Base-by-base conservation (phyloP, 2,113 vertebrate species). In the Eonycteris spelaea region DNA sequence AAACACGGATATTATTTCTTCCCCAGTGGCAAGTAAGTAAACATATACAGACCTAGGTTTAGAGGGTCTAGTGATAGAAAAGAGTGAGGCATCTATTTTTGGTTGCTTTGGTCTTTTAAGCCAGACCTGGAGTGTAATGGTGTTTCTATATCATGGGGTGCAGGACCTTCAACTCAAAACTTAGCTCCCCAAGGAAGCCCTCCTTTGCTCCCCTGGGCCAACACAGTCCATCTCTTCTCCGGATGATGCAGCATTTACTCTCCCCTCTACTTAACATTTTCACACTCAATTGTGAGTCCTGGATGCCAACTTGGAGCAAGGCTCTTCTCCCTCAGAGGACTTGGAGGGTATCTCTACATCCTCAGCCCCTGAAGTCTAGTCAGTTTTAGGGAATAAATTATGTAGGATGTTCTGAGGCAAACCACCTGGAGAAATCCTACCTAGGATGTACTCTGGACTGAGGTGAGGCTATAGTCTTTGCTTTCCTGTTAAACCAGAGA, bases 271-370 rank as follows among this genome's bases (percentile, higher is more conserved):
- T 15, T 74, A 28, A 38, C 35, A 5, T 26, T 85, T 92, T 65
- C 38, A 7, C 4, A 0, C 6, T 35, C 71, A 30, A 18, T 4
- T 5, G 13, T 68, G 35, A 53, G 38, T 71, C 30, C 40, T 40
- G n/a, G 53, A 48, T 15, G 55, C 33, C n/a, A 21, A 0, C 30
- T 14, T 24, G 68, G 65, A 80, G 43, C 28, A n/a, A 33, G 12
- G 1, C 9, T 10, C 13, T 11, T 15, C 11, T 73, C 7, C 28
- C 7, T 4, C 9, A 3, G 0, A 2, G 24, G 4, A 2, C 19
- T 68, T 63, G 28, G 26, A 71, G n/a, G 10, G 6, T 18, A 8
- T 24, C 14, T 68, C 28, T 84, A 5, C 15, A 40, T 45, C 74
- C 73, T 28, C 33, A 65, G 43, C 13, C 71, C n/a, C 13, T 7